These are phyloP conservation scores for Macrophya annulata DNA, from an alignment of 2,888 invertebrate species.

Conservation along the genomic window DNA sequence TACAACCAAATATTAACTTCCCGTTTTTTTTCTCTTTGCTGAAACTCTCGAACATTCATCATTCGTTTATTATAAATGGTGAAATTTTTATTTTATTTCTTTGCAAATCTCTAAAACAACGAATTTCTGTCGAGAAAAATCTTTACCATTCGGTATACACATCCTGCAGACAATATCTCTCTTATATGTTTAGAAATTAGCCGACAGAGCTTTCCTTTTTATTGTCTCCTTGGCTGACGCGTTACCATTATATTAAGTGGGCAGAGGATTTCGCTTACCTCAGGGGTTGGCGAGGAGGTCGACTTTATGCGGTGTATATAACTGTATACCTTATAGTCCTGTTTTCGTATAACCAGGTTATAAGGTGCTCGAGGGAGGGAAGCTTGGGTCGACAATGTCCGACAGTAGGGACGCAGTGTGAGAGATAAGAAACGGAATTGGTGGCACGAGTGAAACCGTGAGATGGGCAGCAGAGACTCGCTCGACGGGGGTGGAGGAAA, in stretches of 20 bases:
- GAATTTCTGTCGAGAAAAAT: background rate
- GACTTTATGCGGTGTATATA: background rate
- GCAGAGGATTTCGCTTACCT: conserved; percentile 33
- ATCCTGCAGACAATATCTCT: background rate
- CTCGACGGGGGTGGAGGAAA: background rate
- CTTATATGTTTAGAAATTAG: background rate
- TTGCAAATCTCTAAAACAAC: background rate
- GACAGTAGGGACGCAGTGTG: conserved; percentile 19
- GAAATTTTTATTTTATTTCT: background rate
- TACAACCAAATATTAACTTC: conserved; percentile 1
- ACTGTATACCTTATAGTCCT: conserved; percentile 14
- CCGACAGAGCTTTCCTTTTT: conserved; percentile 33
- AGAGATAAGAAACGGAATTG: conserved; percentile 39
- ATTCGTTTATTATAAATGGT: background rate
- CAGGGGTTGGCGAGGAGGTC: background rate
- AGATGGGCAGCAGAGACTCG: background rate
- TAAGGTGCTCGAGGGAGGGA: conserved; percentile 27
- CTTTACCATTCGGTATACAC: background rate
- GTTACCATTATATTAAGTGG: conserved; percentile 36
- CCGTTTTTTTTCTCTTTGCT: background rate
- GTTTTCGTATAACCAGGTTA: conserved; percentile 33
- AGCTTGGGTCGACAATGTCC: conserved; percentile 48
- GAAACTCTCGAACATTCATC: background rate
- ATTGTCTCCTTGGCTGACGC: conserved; percentile 36
- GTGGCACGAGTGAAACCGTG: conserved; percentile 20